phyloP scores from a whole-genome alignment of 2,113 vertebrate species.

The Cololabis saira region DNA sequence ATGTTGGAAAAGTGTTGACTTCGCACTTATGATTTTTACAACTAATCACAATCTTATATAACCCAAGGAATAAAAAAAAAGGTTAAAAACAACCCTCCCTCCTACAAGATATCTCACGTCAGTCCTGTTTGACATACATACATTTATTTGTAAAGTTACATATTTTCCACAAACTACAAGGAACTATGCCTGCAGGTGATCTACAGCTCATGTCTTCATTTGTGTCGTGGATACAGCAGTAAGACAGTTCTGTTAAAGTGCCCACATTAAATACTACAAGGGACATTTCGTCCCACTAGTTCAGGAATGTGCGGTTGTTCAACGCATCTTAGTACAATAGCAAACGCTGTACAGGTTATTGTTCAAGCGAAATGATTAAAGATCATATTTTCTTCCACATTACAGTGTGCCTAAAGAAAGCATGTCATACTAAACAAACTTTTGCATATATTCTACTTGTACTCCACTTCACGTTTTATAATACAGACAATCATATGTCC shows the following conservation, averaged over 20 bases:
- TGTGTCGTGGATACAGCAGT: conserved; percentile 62
- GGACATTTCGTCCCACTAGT: conserved; percentile 41
- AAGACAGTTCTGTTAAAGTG: conserved; percentile 70
- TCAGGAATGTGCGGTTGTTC: conserved; percentile 57
- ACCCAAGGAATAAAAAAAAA: too few relatives aligned
- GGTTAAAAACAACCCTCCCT: background rate
- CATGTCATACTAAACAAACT: conserved; percentile 35
- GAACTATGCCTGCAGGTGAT: conserved; percentile 23
- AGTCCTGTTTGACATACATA: background rate
- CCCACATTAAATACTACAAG: conserved; percentile 52
- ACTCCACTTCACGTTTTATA: conserved; percentile 52
- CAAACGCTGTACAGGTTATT: conserved; percentile 54
- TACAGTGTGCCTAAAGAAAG: conserved; percentile 31
- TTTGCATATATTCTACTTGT: conserved; percentile 61
- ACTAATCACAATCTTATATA: too few relatives aligned
- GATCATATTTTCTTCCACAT: conserved; percentile 29
- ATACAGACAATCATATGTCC: conserved; percentile 65
- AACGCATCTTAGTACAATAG: conserved; percentile 36
- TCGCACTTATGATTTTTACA: too few relatives aligned
- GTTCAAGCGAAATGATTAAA: conserved; percentile 36
- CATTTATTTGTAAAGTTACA: conserved; percentile 4
- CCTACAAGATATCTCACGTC: background rate
- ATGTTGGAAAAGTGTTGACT: too few relatives aligned
- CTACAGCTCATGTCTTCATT: conserved; percentile 73
- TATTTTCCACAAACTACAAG: conserved; percentile 29